Base-by-base conservation (phyloP, 2,113 vertebrate species). In the Emydocephalus ijimae region DNA sequence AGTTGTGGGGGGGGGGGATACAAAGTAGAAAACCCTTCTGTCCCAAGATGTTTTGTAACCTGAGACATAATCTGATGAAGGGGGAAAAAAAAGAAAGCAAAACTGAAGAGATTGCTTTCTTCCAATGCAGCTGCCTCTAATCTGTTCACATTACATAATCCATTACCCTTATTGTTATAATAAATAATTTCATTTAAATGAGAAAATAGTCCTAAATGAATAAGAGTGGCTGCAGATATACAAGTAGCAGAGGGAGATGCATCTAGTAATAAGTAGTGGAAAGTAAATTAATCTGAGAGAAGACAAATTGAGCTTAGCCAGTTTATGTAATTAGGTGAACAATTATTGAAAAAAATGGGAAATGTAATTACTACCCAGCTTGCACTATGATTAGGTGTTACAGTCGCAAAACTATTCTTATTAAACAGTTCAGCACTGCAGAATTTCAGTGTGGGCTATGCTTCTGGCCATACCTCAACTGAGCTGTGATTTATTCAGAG, bases 281-380 rank as follows among this genome's bases (percentile, higher is more conserved):
- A 74, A 92, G 93, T 90, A 94, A 92, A 96, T 96, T 89, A 93
- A 92, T 56, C 90, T 93, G 88, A 1, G 64, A 86, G 91, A 91
- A 2, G 94, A 94, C 52, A 87, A 92, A 95, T 55, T 93, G 87
- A 61, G 54, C 87, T 90, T 29, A 0, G 87, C 43, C 24, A 20
- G 54, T 61, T 87, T 91, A 94, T 96, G 59, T 86, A 59, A 96
- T 97, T 95, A 96, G 88, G 89, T 91, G 55, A 94, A 89, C 87
- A 93, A 93, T 95, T 57, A 92, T 91, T 91, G 89, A 90, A 50
- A 91, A 95, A 85, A 55, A 54, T 59, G 8, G 93, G 93, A 88
- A 92, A 85, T 93, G 91, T 86, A 56, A 61, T 14, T 0, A 1
- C 6, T 52, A 48, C 4, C 86, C 12, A 89, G 85, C 29, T 93